Evolutionary conservation across 1,140 invertebrate genomes (phyloP).

Genomic region (Drosophila trapezifrons): DNA sequence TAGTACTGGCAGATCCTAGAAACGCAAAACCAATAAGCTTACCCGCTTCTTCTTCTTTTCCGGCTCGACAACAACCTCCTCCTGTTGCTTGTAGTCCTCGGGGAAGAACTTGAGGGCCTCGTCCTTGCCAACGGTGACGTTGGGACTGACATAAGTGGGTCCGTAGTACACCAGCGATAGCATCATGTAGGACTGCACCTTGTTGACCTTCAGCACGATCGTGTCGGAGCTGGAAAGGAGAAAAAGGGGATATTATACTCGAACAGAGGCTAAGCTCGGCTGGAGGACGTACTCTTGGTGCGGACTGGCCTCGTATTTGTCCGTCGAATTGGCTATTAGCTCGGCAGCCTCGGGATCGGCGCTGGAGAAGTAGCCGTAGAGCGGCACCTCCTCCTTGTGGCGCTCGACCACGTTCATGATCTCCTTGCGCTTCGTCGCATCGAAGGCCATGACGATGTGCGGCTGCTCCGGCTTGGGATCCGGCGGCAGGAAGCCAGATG

Average conservation of each 20-base stretch:
- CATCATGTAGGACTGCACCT: conserved; percentile 84
- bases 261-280: too few species aligned
- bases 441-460: conserved; percentile 87
- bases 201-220: conserved; percentile 86
- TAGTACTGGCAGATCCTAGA: too few species aligned
- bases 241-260: neutral
- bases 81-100: conserved; percentile 85
- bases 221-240: conserved; percentile 85
- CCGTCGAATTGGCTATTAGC: conserved; percentile 85
- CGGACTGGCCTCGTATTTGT: conserved; percentile 84
- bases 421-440: conserved; percentile 87
- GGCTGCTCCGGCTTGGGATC: conserved; percentile 85
- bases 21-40: too few species aligned
- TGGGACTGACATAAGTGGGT: conserved; percentile 87
- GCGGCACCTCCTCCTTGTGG: conserved; percentile 84
- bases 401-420: conserved; percentile 84
- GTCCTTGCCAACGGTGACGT: conserved; percentile 85
- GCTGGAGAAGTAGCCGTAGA: conserved; percentile 87
- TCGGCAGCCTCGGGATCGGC: conserved; percentile 84
- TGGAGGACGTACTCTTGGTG: conserved; percentile 21
- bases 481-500: conserved; percentile 85
- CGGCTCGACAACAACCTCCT: conserved; percentile 30
- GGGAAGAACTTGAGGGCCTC: conserved; percentile 87
- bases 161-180: conserved; percentile 85
- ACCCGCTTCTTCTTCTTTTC: conserved; percentile 37